A percentile compares a stretch with the other conserved stretches of the same genome.
Evolutionary conservation across 37 sponge, comb jelly and placozoan genomes (phyloP).

Genomic region (Oopsacas minuta): DNA sequence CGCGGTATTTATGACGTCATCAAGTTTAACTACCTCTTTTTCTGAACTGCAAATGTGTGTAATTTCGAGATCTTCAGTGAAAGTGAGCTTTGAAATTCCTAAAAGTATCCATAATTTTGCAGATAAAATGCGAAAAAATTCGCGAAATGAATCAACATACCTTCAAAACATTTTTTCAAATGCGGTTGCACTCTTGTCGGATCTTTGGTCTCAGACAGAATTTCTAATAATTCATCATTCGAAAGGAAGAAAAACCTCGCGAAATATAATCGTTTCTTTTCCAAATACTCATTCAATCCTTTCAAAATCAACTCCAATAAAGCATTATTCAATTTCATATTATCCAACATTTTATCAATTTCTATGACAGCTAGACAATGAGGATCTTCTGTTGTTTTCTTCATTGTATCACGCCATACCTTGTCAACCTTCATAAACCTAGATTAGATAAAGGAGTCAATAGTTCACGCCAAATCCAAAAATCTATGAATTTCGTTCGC

Average conservation of each 20-base stretch:
- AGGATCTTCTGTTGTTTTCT: slow-evolving; percentile 66
- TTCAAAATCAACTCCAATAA: slow-evolving; percentile 90
- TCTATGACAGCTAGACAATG: slow-evolving; percentile 78
- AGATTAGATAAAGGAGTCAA: too few species aligned
- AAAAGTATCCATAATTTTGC: too few species aligned
- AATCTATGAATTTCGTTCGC: too few species aligned
- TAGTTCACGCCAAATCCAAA: too few species aligned
- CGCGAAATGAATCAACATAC: slow-evolving; percentile 27
- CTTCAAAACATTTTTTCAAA: slow-evolving; percentile 99
- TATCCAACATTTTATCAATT: slow-evolving; percentile 87
- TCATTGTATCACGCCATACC: slow-evolving; percentile 91
- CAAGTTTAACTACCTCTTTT: slow-evolving; percentile 82
- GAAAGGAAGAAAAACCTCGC: slow-evolving; percentile 99
- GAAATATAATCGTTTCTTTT: slow-evolving; percentile 97
- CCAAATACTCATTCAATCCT: slow-evolving; percentile 97
- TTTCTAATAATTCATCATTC: slow-evolving; percentile 98
- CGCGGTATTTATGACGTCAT: slow-evolving; percentile 78
- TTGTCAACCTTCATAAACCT: slow-evolving; percentile 94
- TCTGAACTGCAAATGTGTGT: slow-evolving; percentile 96
- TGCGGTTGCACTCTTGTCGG: slow-evolving; percentile 99
- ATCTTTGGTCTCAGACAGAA: slow-evolving; percentile 98
- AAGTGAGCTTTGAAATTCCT: slow-evolving; percentile 71
- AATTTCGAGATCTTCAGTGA: slow-evolving; percentile 93
- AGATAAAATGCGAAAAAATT: too few species aligned
- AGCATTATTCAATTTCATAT: slow-evolving; percentile 90